These are phyloP conservation scores for Psittacara wagleri DNA, from an alignment of 2,113 vertebrate genomes.

Conservation along the genomic window DNA sequence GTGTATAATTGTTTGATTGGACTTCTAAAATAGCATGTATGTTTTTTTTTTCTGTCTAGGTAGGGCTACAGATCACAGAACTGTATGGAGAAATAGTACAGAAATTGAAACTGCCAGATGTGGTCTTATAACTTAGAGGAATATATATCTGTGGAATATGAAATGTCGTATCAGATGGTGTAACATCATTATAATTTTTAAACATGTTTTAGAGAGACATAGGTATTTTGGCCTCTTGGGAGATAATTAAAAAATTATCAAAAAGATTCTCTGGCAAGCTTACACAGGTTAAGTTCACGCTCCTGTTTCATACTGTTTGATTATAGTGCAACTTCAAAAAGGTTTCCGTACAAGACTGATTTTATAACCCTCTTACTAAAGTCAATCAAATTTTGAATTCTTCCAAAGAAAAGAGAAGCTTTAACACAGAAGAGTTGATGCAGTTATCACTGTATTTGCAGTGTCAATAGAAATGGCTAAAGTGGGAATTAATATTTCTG, in stretches of 20 bases:
- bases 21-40: neutral
- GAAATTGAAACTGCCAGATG: neutral
- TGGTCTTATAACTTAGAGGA: neutral
- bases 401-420: neutral
- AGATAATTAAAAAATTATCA: neutral
- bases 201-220: neutral
- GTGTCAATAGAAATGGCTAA: neutral
- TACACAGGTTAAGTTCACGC: neutral
- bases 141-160: neutral
- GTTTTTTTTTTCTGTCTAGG: neutral
- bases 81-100: neutral
- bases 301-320: neutral
- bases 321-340: neutral
- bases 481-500: neutral
- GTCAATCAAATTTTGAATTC: neutral
- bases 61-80: neutral
- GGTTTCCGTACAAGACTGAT: neutral
- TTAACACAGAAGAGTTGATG: neutral
- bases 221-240: neutral
- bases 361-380: neutral
- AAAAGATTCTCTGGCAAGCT: neutral
- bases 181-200: fast-evolving
- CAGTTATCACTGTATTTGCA: neutral
- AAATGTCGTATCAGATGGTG: neutral
- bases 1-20: neutral